These are phyloP conservation scores for Habroteleia sp. DNA, from an alignment of 2,888 invertebrate species.

Conservation along the genomic window DNA sequence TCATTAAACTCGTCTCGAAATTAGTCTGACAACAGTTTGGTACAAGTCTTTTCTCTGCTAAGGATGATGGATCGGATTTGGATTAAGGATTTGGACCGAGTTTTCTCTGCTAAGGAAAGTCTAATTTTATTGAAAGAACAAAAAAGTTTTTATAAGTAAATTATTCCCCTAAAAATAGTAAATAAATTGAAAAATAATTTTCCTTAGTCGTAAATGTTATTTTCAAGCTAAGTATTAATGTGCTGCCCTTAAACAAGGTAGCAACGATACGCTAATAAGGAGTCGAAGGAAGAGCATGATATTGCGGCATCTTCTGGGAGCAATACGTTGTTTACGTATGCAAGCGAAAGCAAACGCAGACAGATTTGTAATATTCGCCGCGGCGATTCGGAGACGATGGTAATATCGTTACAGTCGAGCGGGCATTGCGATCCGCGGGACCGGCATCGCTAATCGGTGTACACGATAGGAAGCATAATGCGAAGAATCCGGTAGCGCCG, in stretches of 20 bases:
- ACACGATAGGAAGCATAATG: slow-evolving; percentile 69
- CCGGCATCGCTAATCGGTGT: slow-evolving; percentile 64
- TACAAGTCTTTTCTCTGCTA: too few relatives aligned
- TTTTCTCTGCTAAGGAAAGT: too few relatives aligned
- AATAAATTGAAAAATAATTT: too few relatives aligned
- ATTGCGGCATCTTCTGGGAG: slow-evolving; percentile 5
- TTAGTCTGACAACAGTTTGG: too few relatives aligned
- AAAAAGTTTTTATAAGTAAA: too few relatives aligned
- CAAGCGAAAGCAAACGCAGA: slow-evolving; percentile 56
- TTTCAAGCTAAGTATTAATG: slow-evolving; percentile 23
- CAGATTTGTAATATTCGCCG: slow-evolving; percentile 68
- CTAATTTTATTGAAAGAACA: too few relatives aligned
- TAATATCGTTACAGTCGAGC: slow-evolving; percentile 54
- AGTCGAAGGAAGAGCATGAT: slow-evolving; percentile 11
- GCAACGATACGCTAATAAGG: slow-evolving; percentile 9
- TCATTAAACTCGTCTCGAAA: too few relatives aligned
- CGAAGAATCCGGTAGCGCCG: slow-evolving; percentile 65
- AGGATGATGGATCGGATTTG: too few relatives aligned
- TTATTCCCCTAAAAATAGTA: too few relatives aligned
- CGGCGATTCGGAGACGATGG: slow-evolving; percentile 50
- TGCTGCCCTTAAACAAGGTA: slow-evolving; percentile 14
- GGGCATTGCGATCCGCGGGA: slow-evolving; percentile 38
- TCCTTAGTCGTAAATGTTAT: too few relatives aligned
- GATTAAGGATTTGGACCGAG: too few relatives aligned
- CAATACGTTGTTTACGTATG: slow-evolving; percentile 31